Percentiles rank a stretch among this genome's conserved stretches.
These are phyloP conservation scores for Spodoptera picta DNA, from an alignment of 2,888 invertebrate species.

Conservation along the genomic window DNA sequence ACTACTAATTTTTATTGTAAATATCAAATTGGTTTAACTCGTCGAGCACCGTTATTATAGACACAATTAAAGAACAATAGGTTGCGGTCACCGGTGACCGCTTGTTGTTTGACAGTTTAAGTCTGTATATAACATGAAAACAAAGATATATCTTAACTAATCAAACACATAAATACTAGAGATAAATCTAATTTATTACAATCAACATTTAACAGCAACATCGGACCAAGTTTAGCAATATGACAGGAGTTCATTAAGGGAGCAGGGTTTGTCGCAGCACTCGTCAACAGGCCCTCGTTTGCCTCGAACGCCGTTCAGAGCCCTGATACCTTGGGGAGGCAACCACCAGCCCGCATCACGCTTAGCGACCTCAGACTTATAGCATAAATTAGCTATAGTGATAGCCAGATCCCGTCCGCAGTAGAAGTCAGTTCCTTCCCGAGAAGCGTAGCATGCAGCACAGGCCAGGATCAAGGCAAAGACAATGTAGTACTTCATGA, in stretches of 20 bases:
- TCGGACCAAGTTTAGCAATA: slow-evolving; percentile 29
- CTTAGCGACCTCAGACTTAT: slow-evolving; percentile 28
- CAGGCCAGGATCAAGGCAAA: slow-evolving; percentile 29
- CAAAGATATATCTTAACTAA: not conserved
- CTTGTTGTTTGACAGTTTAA: no score
- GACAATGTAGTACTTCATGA: slow-evolving; percentile 39
- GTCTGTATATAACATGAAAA: not conserved
- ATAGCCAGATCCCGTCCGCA: slow-evolving; percentile 37
- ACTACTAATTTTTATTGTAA: no score
- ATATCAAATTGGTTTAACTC: no score
- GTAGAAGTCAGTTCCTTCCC: slow-evolving; percentile 34
- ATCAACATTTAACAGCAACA: slow-evolving; percentile 17
- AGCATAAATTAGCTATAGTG: slow-evolving; percentile 27
- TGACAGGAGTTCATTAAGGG: slow-evolving; percentile 38
- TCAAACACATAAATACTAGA: not conserved
- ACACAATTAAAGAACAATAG: no score
- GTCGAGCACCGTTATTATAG: no score
- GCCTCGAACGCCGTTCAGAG: slow-evolving; percentile 32
- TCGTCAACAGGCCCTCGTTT: slow-evolving; percentile 49
- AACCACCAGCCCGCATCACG: slow-evolving; percentile 49
- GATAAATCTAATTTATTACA: slow-evolving; percentile 18
- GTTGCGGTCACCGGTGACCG: no score
- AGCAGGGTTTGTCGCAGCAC: slow-evolving; percentile 48
- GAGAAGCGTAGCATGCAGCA: slow-evolving; percentile 20
- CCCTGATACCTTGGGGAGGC: slow-evolving; percentile 30